Base-by-base conservation (phyloP, 2,797 vertebrate species). In the Sitta carolinensis region DNA sequence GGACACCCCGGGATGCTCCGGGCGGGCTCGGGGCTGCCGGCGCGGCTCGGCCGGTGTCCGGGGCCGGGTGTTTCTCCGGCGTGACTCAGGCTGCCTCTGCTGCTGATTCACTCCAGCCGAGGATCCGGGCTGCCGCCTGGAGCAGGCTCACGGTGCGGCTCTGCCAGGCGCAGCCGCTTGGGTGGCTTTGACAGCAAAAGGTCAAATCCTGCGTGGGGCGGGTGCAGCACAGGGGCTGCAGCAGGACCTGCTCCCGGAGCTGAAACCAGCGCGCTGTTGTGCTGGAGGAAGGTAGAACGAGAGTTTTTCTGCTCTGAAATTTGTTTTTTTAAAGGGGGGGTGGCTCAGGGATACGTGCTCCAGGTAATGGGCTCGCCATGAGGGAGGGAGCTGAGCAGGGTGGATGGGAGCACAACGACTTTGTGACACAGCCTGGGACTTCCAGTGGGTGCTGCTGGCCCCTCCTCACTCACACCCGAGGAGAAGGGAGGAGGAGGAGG, bases 51-150 rank as follows among this genome's bases (percentile, higher is more conserved):
- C 43, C 0, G 3, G 29, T 66, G 54, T 6, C 70, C 40, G 2
- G 62, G 84, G 32, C 64, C 1, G 36, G 54, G 11, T 78, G 80
- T 34, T 76, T 30, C 81, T 81, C 83, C 12, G 29, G 92, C 27
- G 80, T 96, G 94, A 97, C 94, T 95, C 92, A 95, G 93, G 72
- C 86, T 88, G 73, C 47, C 67, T 90, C 45, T 70, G 90, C 91
- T 96, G 94, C 94, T 97, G 95, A 96, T 94, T 97, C 96, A 95
- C 92, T 89, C 92, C 84, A n/a, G 90, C 84, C 47, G 0, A 55
- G 77, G 84, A 76, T 52, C 59, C 0, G 43, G 45, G 89, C 79
- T 90, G 79, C 58, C n/a, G 81, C 34, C 3, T 7, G 17, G 58
- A 34, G 36, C 25, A 1, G 66, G 23, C 55, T 68, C 64, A 0